Evolutionary conservation across 2,113 vertebrate species (phyloP).

Genomic region (Pagrus major): DNA sequence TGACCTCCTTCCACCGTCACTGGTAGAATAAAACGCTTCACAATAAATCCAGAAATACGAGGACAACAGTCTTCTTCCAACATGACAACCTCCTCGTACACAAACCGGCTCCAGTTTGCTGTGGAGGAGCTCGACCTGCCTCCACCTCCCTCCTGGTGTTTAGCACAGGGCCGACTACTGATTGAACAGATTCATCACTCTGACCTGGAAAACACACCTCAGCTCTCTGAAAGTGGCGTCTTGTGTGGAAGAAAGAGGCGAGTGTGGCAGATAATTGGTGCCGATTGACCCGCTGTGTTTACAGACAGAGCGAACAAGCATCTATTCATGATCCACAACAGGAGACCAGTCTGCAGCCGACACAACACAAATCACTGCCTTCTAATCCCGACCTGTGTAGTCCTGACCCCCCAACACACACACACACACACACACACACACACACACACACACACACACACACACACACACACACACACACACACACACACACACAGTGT

Average conservation of each 20-base stretch:
- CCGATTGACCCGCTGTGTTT: constrained; percentile 40
- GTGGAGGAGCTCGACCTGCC: too few relatives aligned
- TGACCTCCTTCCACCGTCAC: too few relatives aligned
- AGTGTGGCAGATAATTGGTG: constrained; percentile 38
- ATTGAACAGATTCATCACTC: constrained; percentile 12
- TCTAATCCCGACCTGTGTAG: constrained; percentile 52
- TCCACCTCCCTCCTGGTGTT: too few relatives aligned
- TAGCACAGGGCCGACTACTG: neutral
- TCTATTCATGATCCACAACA: constrained; percentile 66
- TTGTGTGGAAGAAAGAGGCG: neutral
- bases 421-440: constrained; percentile 20
- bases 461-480: constrained; percentile 15
- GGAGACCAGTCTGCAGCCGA: constrained; percentile 52
- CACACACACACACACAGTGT: constrained; percentile 12
- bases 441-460: constrained; percentile 12
- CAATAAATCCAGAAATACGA: too few relatives aligned
- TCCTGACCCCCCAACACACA: neutral
- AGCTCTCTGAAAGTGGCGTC: neutral
- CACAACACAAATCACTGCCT: constrained; percentile 63
- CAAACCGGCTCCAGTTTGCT: neutral
- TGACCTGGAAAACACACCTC: constrained; percentile 6
- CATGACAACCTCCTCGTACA: too few relatives aligned
- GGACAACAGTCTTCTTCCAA: too few relatives aligned
- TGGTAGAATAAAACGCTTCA: too few relatives aligned
- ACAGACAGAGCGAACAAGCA: constrained; percentile 54